Conservation (phyloP, 2,113 vertebrate species). For the Chitala chitala region DNA sequence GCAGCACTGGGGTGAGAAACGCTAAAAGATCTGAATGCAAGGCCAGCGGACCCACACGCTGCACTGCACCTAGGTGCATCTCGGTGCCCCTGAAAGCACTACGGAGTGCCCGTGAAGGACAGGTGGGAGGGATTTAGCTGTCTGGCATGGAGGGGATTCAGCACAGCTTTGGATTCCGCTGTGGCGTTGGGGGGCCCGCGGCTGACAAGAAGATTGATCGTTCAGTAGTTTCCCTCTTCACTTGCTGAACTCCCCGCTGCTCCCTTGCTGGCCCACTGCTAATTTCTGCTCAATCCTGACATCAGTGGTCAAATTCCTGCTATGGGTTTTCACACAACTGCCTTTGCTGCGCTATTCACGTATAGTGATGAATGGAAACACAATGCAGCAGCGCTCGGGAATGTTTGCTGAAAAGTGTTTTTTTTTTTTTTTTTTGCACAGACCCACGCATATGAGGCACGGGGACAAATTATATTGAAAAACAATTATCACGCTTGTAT, state of each 20-base stretch:
- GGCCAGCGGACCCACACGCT: not conserved
- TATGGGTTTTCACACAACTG: not conserved
- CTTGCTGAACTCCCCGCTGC: constrained; percentile 3
- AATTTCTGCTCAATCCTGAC: not conserved
- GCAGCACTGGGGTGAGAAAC: constrained; percentile 6
- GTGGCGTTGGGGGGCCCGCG: constrained; percentile 20
- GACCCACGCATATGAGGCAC: not conserved
- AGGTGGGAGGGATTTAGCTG: constrained; percentile 21
- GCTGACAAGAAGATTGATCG: constrained; percentile 27
- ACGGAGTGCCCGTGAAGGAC: constrained; percentile 23
- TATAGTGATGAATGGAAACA: not conserved
- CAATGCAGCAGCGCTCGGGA: not conserved
- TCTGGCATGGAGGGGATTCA: not conserved
- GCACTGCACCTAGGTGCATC: too few relatives aligned
- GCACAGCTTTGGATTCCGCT: constrained; percentile 20
- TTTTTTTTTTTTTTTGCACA: not conserved
- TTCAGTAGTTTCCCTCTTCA: constrained; percentile 6
- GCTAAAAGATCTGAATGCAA: not conserved
- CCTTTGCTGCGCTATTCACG: not conserved
- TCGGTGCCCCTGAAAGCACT: not conserved
- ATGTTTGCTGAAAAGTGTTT: not conserved
- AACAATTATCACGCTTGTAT: not conserved
- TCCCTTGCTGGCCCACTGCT: not conserved
- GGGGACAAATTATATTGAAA: not conserved
- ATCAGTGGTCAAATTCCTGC: not conserved